Evolutionary conservation across 64 coral and sea anemone genomes (phyloP), one percentile per base, ranked within the genome.

Genomic region (Anthopleura sola): DNA sequence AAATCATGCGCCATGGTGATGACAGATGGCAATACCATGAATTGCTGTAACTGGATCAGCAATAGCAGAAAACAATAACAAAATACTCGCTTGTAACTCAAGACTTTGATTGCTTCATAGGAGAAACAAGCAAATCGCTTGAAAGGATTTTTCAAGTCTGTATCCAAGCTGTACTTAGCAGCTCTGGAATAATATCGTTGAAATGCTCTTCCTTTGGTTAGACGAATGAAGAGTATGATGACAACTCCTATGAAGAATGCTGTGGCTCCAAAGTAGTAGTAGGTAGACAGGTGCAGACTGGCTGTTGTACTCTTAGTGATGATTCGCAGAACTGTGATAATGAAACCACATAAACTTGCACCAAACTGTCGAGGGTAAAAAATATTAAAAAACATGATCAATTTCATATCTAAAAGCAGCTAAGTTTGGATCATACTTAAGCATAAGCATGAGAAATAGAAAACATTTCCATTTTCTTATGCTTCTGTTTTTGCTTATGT

Each of bases 41-140:
- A 96, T 75, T 92, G 90, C 71, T 96, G 94, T 36, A 92, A 49
- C 60, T 92, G 91, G 46, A 96, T 86, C 48, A 92, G 53, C 55
- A 89, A 84, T 29, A 96, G 77, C 11, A 96, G 84, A n/a, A 96
- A 96, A 56, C 94, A 96, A 77, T 96, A 92, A 49, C 94, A 92
- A 86, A 96, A 96, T 8, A 96, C 94, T 74, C 85, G 87, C 49
- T 96, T 96, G 48, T 96, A 96, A 6, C 87, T 90, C 15, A 96
- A 62, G 36, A 96, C 90, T 57, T 83, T 84, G 47, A 96, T 28
- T 37, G 94, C 86, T 92, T 96, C 94, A 89, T 78, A 68, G 37
- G 90, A 92, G 69, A 96, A 96, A 10, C 79, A 62, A 71, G 84
- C 88, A 86, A 96, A 87, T 20, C 90, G 77, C 51, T 78, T 80